Evolutionary conservation across 2,797 vertebrate genomes (phyloP).

Genomic region (Hypotaenidia philippensis): DNA sequence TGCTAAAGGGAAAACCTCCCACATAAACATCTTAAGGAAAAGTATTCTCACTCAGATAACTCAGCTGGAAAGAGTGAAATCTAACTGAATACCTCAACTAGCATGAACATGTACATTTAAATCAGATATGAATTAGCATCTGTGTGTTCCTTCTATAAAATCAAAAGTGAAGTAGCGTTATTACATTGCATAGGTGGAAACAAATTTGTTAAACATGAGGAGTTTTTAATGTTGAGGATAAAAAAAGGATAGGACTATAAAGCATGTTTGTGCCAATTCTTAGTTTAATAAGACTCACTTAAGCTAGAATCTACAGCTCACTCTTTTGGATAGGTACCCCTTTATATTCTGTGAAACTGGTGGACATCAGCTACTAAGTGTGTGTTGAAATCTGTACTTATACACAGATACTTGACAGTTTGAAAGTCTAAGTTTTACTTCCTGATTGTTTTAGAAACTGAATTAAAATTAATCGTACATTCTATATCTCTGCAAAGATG

Average conservation of each 20-base stretch:
- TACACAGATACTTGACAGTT: background rate
- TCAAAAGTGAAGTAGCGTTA: slow-evolving; percentile 33
- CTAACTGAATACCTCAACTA: slow-evolving; percentile 51
- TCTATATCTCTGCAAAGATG: background rate
- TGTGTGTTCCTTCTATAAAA: slow-evolving; percentile 48
- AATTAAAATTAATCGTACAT: background rate
- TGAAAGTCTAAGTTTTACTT: background rate
- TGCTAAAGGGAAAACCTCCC: slow-evolving; percentile 73
- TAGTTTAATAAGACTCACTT: background rate
- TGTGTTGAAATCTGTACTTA: background rate
- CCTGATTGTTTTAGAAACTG: background rate
- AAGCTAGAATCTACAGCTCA: background rate
- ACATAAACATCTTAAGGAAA: slow-evolving; percentile 44
- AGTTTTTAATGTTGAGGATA: background rate
- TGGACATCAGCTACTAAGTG: background rate
- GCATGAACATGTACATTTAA: slow-evolving; percentile 63
- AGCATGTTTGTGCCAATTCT: slow-evolving; percentile 23
- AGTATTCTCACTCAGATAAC: slow-evolving; percentile 12
- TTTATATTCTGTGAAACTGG: background rate
- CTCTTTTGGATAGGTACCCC: background rate
- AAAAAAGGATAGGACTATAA: background rate
- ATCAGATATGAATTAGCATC: slow-evolving; percentile 58
- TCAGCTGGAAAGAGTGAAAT: slow-evolving; percentile 64
- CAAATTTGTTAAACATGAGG: slow-evolving; percentile 63
- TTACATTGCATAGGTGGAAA: slow-evolving; percentile 24